Percentiles rank a stretch among this genome's conserved stretches.
phyloP scores from a whole-genome alignment of 1,140 invertebrate genomes.

The Lepidurus packardi region DNA sequence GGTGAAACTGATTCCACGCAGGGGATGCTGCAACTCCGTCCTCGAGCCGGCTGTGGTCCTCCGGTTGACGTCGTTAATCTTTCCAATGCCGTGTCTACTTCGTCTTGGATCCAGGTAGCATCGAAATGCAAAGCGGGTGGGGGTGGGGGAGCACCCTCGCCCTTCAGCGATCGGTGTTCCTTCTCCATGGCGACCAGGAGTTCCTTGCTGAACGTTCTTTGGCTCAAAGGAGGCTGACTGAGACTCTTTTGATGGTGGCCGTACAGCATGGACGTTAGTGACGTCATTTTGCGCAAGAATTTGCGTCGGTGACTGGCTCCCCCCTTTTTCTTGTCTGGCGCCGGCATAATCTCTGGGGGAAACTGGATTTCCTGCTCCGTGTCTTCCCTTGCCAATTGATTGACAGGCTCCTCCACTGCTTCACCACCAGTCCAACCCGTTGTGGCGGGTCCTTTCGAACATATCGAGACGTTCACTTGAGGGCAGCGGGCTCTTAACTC shows the following conservation, averaged over 20 bases:
- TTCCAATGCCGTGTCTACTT: neutral
- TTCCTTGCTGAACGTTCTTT: constrained; percentile 10
- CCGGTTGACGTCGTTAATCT: neutral
- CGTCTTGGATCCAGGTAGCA: neutral
- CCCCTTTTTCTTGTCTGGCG: neutral
- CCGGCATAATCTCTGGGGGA: neutral
- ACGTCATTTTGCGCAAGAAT: constrained; percentile 12
- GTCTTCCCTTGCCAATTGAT: neutral
- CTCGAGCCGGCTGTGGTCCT: neutral
- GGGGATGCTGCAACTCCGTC: constrained; percentile 3
- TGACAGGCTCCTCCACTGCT: too few species aligned
- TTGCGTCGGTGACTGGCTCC: neutral
- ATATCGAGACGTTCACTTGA: neutral
- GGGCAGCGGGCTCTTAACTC: neutral
- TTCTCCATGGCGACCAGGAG: neutral
- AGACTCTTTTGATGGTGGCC: neutral
- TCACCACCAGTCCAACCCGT: too few species aligned
- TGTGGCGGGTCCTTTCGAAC: too few species aligned
- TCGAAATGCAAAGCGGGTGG: neutral
- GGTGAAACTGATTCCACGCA: neutral
- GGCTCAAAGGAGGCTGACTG: neutral
- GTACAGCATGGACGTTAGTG: neutral
- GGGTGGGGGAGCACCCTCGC: neutral
- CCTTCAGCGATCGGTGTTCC: neutral
- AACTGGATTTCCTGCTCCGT: neutral